Base-by-base conservation (phyloP, 2,113 vertebrate species). In the Lycocorax pyrrhopterus region DNA sequence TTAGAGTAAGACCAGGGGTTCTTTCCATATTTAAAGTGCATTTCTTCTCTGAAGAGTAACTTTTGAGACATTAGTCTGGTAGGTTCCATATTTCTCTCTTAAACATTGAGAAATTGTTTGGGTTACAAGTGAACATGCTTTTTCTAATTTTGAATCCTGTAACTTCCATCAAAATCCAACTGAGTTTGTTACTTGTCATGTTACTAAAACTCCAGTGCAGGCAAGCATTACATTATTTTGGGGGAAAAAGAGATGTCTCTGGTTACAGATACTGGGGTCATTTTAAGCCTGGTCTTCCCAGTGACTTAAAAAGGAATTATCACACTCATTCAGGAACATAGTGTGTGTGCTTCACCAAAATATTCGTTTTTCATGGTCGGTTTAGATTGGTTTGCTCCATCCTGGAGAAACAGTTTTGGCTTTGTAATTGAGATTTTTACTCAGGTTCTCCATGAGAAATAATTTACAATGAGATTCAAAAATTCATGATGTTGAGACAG, bases 1-100 rank as follows among this genome's bases (percentile, higher is more conserved):
- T 94, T 96, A 91, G 39, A 84, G 43, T 73, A 79, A 76, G 88
- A 68, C 59, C 43, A 56, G 46, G 69, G 37, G 37, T 84, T 92
- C 64, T 62, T 91, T 72, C 59, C 52, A 23, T 77, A 93, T 64
- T 89, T 93, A 64, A 90, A 84, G 58, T n/a, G 12, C 19, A 64
- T 78, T 95, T 96, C 33, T 83, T 59, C 85, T 53, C 73, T 58
- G 16, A 87, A 87, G 43, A 77, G 26, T 60, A n/a, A 75, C 74
- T 87, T 95, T 44, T n/a, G 29, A 81, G 30, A 49, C 30, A 53
- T 37, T 41, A 87, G 49, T 76, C 32, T 76, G 74, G 13, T 22
- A 52, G 46, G 23, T 74, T 58, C 35, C 29, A 1, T 62, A 67
- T 43, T 84, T 88, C 39, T 68, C 49, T 75, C 66, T 37, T 64